Base-by-base conservation (phyloP, 2,888 invertebrate species). In the Drosophila peninsularis region DNA sequence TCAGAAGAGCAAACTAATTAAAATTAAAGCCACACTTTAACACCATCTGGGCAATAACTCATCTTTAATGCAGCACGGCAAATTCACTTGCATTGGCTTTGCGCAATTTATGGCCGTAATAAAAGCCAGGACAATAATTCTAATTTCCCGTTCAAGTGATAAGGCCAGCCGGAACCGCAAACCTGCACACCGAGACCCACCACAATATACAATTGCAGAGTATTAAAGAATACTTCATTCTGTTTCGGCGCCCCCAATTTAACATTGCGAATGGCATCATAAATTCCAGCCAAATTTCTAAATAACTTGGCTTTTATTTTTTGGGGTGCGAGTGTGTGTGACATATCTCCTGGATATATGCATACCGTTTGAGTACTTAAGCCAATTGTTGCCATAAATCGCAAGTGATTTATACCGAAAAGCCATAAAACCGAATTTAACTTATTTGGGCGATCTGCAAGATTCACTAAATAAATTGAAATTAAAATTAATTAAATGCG, bases 121-220 rank as follows among this genome's bases (percentile, higher is more conserved):
- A 83, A 83, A 87, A 87, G 61, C 70, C 58, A 74, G 72, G 63
- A 87, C 78, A 84, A 84, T 75, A 71, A 87, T 84, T 79, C 79
- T 74, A 87, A 84, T 84, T 73, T 78, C 44, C 66, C 50, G 61
- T 73, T 71, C 61, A 71, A 78, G 69, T 80, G 78, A 86, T 81
- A 83, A 85, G 73, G 76, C 45, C 47, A 55, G 41, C 50, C 53
- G 50, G 49, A 58, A 17, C 37, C 70, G 34, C 37, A 47, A 53
- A 56, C 11, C 55, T 42, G 54, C 24, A 19, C 34, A 21, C 21
- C 44, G 27, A 44, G 13, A 52, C 24, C 50, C 39, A 58, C 50
- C 39, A 58, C 9, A 45, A 53, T 36, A 55, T 14, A 47, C 62
- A 74, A 68, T 34, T 53, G 57, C 50, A 62, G 50, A 65, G 52